phyloP scores from a whole-genome alignment of 2,797 vertebrate species.

The Danio tinwini region DNA sequence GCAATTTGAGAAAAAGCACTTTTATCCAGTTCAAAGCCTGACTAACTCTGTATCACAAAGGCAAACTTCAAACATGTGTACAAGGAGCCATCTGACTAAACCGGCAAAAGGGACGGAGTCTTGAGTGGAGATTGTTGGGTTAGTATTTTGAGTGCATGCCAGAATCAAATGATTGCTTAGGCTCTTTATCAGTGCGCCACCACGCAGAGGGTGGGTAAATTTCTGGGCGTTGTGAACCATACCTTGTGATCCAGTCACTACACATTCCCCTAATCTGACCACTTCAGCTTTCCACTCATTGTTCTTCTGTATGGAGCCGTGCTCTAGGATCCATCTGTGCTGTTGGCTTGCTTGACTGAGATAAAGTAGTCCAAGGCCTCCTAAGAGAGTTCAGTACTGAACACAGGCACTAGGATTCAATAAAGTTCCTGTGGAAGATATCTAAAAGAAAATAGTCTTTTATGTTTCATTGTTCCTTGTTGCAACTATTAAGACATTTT shows the following conservation, averaged over 20 bases:
- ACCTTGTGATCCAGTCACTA: slow-evolving; percentile 59
- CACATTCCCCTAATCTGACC: slow-evolving; percentile 68
- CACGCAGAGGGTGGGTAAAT: slow-evolving; percentile 63
- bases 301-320: slow-evolving; percentile 69
- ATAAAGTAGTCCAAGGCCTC: slow-evolving; percentile 63
- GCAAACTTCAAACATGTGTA: slow-evolving; percentile 52
- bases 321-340: slow-evolving; percentile 71
- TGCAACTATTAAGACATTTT: slow-evolving; percentile 7
- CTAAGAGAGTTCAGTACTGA: slow-evolving; percentile 27
- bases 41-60: slow-evolving; percentile 45
- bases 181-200: slow-evolving; percentile 55
- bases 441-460: slow-evolving; percentile 22
- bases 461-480: slow-evolving; percentile 8
- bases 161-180: slow-evolving; percentile 61
- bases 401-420: slow-evolving; percentile 9
- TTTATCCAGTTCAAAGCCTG: slow-evolving; percentile 7
- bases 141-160: slow-evolving; percentile 58
- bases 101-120: slow-evolving; percentile 31
- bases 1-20: slow-evolving; percentile 25
- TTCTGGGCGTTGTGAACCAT: slow-evolving; percentile 67
- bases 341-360: slow-evolving; percentile 71
- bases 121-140: slow-evolving; percentile 41
- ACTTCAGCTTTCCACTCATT: slow-evolving; percentile 74
- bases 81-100: slow-evolving; percentile 35
- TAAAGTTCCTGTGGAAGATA: slow-evolving; percentile 21